These are phyloP conservation scores for Rhingia rostrata DNA, from an alignment of 2,888 invertebrate species.

Conservation along the genomic window DNA sequence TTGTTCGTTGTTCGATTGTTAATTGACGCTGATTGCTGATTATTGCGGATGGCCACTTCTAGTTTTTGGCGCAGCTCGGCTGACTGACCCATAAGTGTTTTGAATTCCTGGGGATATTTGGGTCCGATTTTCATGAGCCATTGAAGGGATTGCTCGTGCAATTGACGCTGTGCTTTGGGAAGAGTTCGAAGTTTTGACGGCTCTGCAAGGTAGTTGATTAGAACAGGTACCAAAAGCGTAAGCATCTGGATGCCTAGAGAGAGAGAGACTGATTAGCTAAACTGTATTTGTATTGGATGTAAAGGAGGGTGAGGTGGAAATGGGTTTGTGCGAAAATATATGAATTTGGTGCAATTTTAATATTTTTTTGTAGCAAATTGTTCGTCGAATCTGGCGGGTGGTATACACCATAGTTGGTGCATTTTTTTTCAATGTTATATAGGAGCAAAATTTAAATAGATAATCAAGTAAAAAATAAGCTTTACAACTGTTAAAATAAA, in stretches of 20 bases:
- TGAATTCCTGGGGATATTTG: constrained; percentile 96
- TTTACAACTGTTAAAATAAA: too few relatives aligned
- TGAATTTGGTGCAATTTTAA: constrained; percentile 43
- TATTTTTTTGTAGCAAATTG: constrained; percentile 41
- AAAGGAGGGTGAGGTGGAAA: constrained; percentile 57
- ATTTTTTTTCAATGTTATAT: background rate
- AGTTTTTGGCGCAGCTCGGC: constrained; percentile 91
- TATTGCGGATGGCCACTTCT: constrained; percentile 92
- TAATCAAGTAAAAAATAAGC: too few relatives aligned
- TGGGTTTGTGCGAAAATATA: constrained; percentile 58
- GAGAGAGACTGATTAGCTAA: constrained; percentile 9
- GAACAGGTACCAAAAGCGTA: constrained; percentile 93
- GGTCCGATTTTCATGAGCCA: constrained; percentile 96
- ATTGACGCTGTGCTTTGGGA: constrained; percentile 86
- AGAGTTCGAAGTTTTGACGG: constrained; percentile 85
- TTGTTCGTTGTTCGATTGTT: constrained; percentile 83
- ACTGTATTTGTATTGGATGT: background rate
- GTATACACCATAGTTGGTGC: background rate
- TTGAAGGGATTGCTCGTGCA: constrained; percentile 95
- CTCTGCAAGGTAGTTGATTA: constrained; percentile 92
- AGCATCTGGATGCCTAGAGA: constrained; percentile 93
- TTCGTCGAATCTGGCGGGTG: constrained; percentile 38
- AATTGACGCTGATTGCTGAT: constrained; percentile 85
- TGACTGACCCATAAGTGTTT: constrained; percentile 93
- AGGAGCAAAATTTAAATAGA: background rate